Base-by-base conservation (phyloP, 2,888 invertebrate species). In the Sinohyriopsis cumingii region DNA sequence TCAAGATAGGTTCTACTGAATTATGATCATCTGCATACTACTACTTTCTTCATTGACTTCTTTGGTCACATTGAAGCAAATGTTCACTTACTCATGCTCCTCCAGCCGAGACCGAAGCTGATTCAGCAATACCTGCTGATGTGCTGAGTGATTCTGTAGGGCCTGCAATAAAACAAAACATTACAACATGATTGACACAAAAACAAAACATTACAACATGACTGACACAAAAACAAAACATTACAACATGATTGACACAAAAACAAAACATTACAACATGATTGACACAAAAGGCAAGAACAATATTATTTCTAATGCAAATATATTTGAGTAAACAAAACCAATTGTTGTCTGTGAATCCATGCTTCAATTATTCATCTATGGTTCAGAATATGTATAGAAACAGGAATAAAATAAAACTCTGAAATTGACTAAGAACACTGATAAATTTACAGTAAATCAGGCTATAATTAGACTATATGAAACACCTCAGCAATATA, bases 51-150 rank as follows among this genome's bases (percentile, higher is more conserved):
- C 0, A 24, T 64, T 64, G 18, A 54, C 64, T 12, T 18, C 64
- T 12, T 18, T 19, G 25, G 53, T 53, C 22, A 54, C 12, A 4
- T 64, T 45, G 20, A 61, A 67, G 6, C 22, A 61, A n/a, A 12
- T 20, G 5, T 59, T 59, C 57, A 85, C 88, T 81, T 78, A 89
- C 89, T 89, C 89, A 72, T 88, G 86, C 75, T 89, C 89, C 71
- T 89, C 88, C 6, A 89, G 86, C 24, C 87, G 75, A 60, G 82
- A 82, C 74, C 87, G 81, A 25, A 89, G 86, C 73, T 89, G 89
- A 69, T 88, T 84, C 20, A 89, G 82, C 28, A 89, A 79, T 19
- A 87, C 85, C 75, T 89, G 89, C 69, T 89, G 89, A 65, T 89
- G 89, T 24, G 86, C 80, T 7, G 89, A 87, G 75, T 89, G 89